Conservation (phyloP, 2,888 invertebrate species). For the Helicoverpa assulta region DNA sequence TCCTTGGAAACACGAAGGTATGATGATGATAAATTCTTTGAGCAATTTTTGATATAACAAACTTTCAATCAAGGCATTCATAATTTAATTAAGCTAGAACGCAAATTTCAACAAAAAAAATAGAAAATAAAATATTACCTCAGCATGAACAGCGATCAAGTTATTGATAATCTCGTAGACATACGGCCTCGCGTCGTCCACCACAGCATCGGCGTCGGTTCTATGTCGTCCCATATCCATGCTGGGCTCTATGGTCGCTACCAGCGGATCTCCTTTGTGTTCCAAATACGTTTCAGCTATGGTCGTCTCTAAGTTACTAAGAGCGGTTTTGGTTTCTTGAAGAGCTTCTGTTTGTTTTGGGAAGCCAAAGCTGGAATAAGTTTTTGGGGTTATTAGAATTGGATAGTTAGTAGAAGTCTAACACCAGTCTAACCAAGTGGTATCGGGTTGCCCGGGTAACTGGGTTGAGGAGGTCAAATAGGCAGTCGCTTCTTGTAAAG, state of each 20-base stretch:
- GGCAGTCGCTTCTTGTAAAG: too few relatives aligned
- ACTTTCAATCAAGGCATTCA: not conserved
- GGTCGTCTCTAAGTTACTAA: slow-evolving; percentile 90
- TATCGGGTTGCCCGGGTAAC: too few relatives aligned
- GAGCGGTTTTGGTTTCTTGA: slow-evolving; percentile 92
- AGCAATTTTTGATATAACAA: too few relatives aligned
- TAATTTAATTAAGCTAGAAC: not conserved
- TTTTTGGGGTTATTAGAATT: not conserved
- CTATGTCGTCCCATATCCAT: slow-evolving; percentile 98
- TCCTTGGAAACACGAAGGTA: too few relatives aligned
- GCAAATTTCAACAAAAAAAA: not conserved
- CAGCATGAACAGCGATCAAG: slow-evolving; percentile 94
- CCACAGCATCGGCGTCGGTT: slow-evolving; percentile 94
- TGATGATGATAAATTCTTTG: too few relatives aligned
- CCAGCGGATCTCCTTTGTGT: slow-evolving; percentile 97
- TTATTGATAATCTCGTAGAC: slow-evolving; percentile 96
- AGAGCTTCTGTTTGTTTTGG: slow-evolving; percentile 93
- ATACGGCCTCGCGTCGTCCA: slow-evolving; percentile 95
- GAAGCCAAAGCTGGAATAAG: slow-evolving; percentile 91
- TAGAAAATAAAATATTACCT: slow-evolving; percentile 82
- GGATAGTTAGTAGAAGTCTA: too few relatives aligned
- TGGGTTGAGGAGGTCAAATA: too few relatives aligned
- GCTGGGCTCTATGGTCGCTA: slow-evolving; percentile 98
- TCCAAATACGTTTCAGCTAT: slow-evolving; percentile 96
- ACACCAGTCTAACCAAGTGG: too few relatives aligned